Evolutionary conservation across 2,113 vertebrate genomes (phyloP).

Genomic region (Saimiri boliviensis): DNA sequence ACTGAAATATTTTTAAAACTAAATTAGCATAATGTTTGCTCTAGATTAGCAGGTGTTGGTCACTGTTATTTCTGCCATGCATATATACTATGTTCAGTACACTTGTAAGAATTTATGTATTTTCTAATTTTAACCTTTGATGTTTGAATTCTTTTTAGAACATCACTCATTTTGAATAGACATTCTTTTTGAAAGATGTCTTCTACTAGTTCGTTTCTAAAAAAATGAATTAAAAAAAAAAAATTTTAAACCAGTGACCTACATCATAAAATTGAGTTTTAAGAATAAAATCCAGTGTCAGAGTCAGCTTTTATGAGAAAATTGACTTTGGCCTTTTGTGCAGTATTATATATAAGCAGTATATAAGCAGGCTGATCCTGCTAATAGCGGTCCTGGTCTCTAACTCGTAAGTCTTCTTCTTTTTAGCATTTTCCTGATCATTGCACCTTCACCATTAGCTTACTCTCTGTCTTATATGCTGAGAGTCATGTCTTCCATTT

Average conservation of each 20-base stretch:
- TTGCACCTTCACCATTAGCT: background rate
- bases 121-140: background rate
- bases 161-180: background rate
- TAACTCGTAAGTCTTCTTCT: conserved; percentile 1
- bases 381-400: background rate
- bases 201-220: conserved; percentile 20
- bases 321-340: background rate
- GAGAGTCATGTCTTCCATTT: background rate
- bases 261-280: background rate
- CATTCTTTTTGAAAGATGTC: background rate
- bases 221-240: conserved; percentile 28
- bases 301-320: conserved; percentile 1
- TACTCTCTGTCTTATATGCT: background rate
- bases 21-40: background rate
- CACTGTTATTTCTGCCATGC: background rate
- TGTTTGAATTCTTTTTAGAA: background rate
- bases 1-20: background rate
- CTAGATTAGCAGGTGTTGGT: background rate
- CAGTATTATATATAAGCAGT: no score
- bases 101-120: background rate
- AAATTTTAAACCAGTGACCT: background rate
- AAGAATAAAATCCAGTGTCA: background rate
- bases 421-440: conserved; percentile 31
- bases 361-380: background rate
- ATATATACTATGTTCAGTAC: background rate